Conservation (phyloP, 1,140 invertebrate genomes). For the Drosophila malerkotliana region DNA sequence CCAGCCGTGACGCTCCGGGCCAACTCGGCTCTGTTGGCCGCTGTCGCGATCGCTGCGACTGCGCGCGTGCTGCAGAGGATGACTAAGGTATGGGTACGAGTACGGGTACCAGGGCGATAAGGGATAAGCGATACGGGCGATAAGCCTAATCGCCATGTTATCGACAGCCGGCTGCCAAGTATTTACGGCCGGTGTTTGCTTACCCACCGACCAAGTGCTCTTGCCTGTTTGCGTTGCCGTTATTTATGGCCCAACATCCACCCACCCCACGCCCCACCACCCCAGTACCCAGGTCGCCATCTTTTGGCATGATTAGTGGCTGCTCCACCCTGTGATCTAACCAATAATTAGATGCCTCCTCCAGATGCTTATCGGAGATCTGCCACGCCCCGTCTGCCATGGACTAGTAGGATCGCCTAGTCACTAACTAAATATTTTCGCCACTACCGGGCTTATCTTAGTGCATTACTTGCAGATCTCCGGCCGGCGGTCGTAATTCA, state of each 20-base stretch:
- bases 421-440: conserved; percentile 71
- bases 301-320: no score
- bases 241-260: conserved; percentile 33
- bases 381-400: conserved; percentile 38
- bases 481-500: conserved; percentile 4
- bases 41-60: conserved; percentile 39
- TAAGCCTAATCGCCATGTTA: conserved; percentile 48
- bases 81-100: conserved; percentile 12
- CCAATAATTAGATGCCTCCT: no score
- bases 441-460: conserved; percentile 24
- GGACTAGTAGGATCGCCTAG: conserved; percentile 27
- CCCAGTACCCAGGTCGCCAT: background rate
- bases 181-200: conserved; percentile 32
- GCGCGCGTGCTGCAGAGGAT: conserved; percentile 57
- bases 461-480: conserved; percentile 34
- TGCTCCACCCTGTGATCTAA: no score
- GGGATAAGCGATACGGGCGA: conserved; percentile 6
- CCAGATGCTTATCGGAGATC: conserved; percentile 40
- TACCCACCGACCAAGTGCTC: conserved; percentile 24
- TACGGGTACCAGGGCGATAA: conserved; percentile 1
- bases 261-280: background rate
- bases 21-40: background rate
- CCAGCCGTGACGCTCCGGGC: conserved; percentile 56
- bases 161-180: conserved; percentile 18
- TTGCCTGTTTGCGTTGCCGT: conserved; percentile 6